A percentile compares a stretch with the other conserved stretches of the same genome.
phyloP scores from a whole-genome alignment of 2,113 vertebrate genomes.

The Zosterops pallidus region DNA sequence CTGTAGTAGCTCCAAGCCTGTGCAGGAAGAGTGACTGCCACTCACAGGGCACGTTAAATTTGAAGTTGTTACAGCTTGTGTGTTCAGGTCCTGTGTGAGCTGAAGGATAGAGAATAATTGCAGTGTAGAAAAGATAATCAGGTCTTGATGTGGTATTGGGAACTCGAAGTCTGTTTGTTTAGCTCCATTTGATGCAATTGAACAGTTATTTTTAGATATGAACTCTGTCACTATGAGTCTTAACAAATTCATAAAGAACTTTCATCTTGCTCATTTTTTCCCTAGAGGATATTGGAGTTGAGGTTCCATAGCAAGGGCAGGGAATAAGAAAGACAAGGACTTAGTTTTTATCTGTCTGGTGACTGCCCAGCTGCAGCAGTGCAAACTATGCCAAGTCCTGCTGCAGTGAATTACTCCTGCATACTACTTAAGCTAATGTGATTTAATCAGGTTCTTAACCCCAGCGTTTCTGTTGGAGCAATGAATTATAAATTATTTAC shows the following conservation, averaged over 20 bases:
- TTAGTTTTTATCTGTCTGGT: not conserved
- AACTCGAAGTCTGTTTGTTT: not conserved
- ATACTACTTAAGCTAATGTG: not conserved
- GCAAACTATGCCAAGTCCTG: not conserved
- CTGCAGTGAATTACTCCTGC: not conserved
- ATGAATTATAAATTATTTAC: not conserved
- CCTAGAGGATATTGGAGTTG: not conserved
- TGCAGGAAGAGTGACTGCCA: not conserved
- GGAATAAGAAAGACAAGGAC: not conserved
- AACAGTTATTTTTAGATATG: not conserved
- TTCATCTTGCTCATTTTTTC: not conserved
- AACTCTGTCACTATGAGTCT: not conserved
- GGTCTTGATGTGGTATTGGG: not conserved
- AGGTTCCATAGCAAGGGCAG: not conserved
- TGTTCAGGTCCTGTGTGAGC: not conserved
- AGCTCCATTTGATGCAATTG: not conserved
- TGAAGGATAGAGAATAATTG: not conserved
- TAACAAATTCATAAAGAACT: not conserved
- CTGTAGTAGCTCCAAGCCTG: not conserved
- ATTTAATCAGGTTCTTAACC: constrained; percentile 8
- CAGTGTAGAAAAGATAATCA: not conserved
- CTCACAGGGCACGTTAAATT: not conserved
- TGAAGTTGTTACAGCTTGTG: not conserved
- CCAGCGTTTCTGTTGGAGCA: not conserved
- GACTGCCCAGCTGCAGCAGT: not conserved